Evolutionary conservation across 2,113 vertebrate species (phyloP), one percentile per base, ranked within the genome.

Genomic region (Progne subis): DNA sequence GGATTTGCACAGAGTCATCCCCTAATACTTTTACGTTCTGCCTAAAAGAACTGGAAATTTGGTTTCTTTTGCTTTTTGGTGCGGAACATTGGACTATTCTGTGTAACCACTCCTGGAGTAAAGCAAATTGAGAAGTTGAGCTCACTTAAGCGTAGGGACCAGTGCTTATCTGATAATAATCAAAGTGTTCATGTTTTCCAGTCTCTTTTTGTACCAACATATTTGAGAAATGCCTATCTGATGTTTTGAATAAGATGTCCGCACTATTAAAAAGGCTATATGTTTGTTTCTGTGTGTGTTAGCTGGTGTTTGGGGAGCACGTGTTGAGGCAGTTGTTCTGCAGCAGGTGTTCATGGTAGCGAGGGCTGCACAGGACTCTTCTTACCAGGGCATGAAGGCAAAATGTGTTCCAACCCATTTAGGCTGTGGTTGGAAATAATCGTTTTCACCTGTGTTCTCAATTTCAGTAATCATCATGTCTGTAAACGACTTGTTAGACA

Each of bases 1-100:
- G 82, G 99, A 99, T 55, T 97, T 99, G 79, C 99, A 99, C 88
- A 98, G 96, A 94, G 92, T 96, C 68, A 91, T 98, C 25, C 96
- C 97, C 18, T 99, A 97, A 50, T 50, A 28, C 16, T 47, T 46
- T 65, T 64, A n/a, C 7, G 13, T 70, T 26, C 14, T 94, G 19
- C 32, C 26, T 34, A 20, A 89, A 90, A 37, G n/a, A 67, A 32
- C 23, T 29, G 44, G 18, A 68, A 76, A 52, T 28, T 28, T 39
- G 16, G 28, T 32, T 34, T 20, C 5, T 49, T 56, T 34, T 5
- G 25, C 29, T 7, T 46, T 37, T 16, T 28, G 6, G 14, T 74
- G 61, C 52, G 60, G 37, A 76, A 44, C 23, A 7, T 28, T 32
- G 29, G 53, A 67, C 31, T 12, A 2, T 82, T 78, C 49, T 69